phyloP scores from a whole-genome alignment of 2,113 vertebrate species.

The Oreotrochilus melanogaster region DNA sequence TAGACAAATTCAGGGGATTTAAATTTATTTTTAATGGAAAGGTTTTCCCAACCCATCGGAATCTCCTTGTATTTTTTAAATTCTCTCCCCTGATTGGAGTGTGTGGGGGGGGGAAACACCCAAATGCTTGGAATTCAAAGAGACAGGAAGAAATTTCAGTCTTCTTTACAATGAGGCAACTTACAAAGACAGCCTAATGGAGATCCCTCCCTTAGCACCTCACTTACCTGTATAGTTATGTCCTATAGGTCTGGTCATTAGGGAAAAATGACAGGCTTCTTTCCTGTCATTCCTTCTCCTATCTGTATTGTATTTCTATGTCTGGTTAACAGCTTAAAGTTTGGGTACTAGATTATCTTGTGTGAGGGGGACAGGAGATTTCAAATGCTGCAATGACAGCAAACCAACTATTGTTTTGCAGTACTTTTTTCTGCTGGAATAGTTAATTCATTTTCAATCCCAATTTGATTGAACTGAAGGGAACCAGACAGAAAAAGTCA shows the following conservation, averaged over 20 bases:
- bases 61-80: background rate
- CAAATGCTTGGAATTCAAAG: background rate
- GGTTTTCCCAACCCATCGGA: background rate
- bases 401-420: background rate
- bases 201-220: background rate
- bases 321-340: background rate
- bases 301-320: background rate
- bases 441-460: background rate
- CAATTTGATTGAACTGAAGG: background rate
- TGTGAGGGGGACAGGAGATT: accelerated
- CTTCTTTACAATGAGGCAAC: background rate
- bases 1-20: background rate
- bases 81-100: accelerated
- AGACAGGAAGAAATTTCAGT: background rate
- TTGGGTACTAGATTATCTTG: background rate
- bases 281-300: background rate
- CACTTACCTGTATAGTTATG: background rate
- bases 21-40: conserved; percentile 6
- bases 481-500: background rate
- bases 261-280: background rate
- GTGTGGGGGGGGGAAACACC: background rate
- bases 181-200: background rate
- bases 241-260: background rate
- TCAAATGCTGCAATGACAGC: background rate
- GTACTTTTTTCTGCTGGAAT: background rate